Base-by-base conservation (phyloP, 2,888 invertebrate species). In the Himalopsyche tibetana region DNA sequence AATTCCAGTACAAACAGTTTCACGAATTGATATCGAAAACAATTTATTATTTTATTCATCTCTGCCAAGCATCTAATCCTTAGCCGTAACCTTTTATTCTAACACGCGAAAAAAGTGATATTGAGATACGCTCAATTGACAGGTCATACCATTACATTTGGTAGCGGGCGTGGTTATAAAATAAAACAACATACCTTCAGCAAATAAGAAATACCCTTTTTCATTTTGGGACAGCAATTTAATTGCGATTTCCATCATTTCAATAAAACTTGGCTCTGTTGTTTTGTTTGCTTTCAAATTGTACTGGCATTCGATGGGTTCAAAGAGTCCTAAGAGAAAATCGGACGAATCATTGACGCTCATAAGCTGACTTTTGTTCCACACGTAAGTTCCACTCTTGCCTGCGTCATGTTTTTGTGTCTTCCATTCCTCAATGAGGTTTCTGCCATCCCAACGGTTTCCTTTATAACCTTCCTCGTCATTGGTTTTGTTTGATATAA, bases 141-240 rank as follows among this genome's bases (percentile, higher is more conserved):
- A 19, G 11, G 2, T 15, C 69, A 28, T 12, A 12, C 9, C 28
- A 40, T 40, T 40, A 6, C 40, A 40, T 40, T 6, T 40, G 5
- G 40, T 6, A 40, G 40, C 40, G 0, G 40, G 40, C 40, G 6
- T 40, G 6, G 40, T 40, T 6, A 40, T 6, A 40, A 6, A 40
- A 40, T 2, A 28, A 79, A 15, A 17, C 79, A 8, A 40, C 84
- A 56, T 88, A 89, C 91, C 92, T 90, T 94, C 94, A 0, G 95
- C 94, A 87, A 96, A 94, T 0, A 96, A 91, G 88, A 95, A 94
- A 90, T 93, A 96, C 28, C 96, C 96, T 1, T 94, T 93, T 2
- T 89, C 85, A 87, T 93, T 92, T 85, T 92, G 93, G 82, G 92
- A 91, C 4, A 96, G 91, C 11, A 95, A 91, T 81, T 92, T 91